Evolutionary conservation across 2,113 vertebrate genomes (phyloP), one percentile per base, ranked within the genome.

Genomic region (Mastomys natalensis): DNA sequence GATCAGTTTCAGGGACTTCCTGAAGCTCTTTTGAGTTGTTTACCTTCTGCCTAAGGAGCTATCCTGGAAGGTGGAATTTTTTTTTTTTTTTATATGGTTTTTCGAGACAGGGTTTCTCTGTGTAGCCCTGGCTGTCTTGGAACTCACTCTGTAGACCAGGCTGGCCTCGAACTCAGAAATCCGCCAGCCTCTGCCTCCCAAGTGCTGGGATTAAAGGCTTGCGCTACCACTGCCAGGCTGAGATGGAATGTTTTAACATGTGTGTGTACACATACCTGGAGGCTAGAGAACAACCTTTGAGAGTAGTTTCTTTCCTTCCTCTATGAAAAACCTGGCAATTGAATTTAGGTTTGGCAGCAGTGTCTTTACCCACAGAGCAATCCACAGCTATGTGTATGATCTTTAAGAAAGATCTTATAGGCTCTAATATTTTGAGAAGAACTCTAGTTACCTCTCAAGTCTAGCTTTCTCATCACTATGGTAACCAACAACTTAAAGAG

Each of bases 401-500:
- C 55, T 70, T 93, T 70, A 60, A 70, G 3, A 45, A 34, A 74
- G 87, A 89, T 86, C 62, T 60, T 48, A 60, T 64, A 64, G 94
- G 53, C 68, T 78, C 88, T 68, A 13, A 7, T 53, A 60, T 86
- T 78, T 89, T 64, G 43, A 94, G 88, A 89, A 86, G 24, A 21
- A 60, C n/a, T 96, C 91, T 64, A 26, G 12, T 53, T 60, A 17
- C 37, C 26, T 92, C 51, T 89, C n/a, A 53, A 2, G 10, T 73
- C 48, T 74, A 43, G 43, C 24, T 58, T 90, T 87, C 43, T 9
- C 31, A 55, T 96, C 37, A 64, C 88, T 85, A 95, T 95, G 90
- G 95, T 82, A 95, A 96, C 93, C 11, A n/a, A 84, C 40, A 94
- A 84, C 68, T 53, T 66, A 89, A 51, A 80, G 86, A 91, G n/a